These are phyloP conservation scores for Stigmatopora argus DNA, from an alignment of 2,113 vertebrate genomes.

Conservation along the genomic window DNA sequence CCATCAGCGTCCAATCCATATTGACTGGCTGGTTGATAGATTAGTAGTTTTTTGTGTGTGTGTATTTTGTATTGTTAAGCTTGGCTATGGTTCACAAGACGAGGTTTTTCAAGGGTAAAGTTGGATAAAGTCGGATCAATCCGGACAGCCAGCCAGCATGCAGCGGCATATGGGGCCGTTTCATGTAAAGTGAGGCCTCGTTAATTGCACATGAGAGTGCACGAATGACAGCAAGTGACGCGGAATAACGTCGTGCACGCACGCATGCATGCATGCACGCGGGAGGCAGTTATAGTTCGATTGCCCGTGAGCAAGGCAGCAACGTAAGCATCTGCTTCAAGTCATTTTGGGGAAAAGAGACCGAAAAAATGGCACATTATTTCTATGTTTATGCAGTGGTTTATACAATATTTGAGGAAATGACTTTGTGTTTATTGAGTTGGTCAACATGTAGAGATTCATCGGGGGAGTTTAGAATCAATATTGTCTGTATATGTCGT, in stretches of 20 bases:
- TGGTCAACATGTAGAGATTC: not conserved
- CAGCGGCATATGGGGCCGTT: slow-evolving; percentile 60
- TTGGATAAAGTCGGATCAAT: slow-evolving; percentile 25
- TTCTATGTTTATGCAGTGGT: not conserved
- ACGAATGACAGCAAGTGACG: slow-evolving; percentile 67
- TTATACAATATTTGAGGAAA: too few relatives aligned
- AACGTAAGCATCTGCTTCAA: slow-evolving; percentile 51
- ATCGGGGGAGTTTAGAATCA: not conserved
- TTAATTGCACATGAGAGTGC: slow-evolving; percentile 63
- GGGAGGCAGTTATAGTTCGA: slow-evolving; percentile 52
- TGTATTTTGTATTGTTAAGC: not conserved
- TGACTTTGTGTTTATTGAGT: not conserved
- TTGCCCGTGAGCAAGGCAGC: slow-evolving; percentile 64
- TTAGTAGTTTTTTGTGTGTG: too few relatives aligned
- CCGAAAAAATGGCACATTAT: too few relatives aligned
- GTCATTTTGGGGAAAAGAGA: slow-evolving; percentile 33
- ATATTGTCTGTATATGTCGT: not conserved
- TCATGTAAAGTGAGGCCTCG: slow-evolving; percentile 62
- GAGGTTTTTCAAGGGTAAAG: slow-evolving; percentile 26
- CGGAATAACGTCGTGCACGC: slow-evolving; percentile 50
- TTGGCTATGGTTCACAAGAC: slow-evolving; percentile 48
- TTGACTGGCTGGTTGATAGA: too few relatives aligned
- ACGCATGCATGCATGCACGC: not conserved
- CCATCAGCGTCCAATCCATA: too few relatives aligned
- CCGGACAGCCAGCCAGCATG: slow-evolving; percentile 32